phyloP scores from a whole-genome alignment of 1,140 invertebrate species.

The Triops longicaudatus region DNA sequence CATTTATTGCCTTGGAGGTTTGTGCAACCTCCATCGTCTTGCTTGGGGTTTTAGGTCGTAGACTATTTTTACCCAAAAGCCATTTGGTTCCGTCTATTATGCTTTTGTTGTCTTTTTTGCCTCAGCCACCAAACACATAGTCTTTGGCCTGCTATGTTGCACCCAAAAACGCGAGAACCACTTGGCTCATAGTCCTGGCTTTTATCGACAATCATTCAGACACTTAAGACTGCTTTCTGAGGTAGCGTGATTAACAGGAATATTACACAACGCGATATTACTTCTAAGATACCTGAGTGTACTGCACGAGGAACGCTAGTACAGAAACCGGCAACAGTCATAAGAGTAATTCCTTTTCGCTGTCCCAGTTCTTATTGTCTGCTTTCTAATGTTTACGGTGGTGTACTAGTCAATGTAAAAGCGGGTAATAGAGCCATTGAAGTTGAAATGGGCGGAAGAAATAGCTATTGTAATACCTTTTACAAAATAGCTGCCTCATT shows the following conservation, averaged over 20 bases:
- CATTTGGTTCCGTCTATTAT: slow-evolving; percentile 12
- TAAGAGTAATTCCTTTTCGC: no score
- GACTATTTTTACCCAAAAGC: slow-evolving; percentile 12
- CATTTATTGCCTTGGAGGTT: slow-evolving; percentile 1
- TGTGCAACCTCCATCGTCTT: background rate
- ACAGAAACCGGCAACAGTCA: no score
- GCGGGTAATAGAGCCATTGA: no score
- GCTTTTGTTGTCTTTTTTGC: slow-evolving; percentile 15
- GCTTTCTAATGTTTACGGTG: no score
- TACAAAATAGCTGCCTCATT: no score
- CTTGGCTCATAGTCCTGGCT: background rate
- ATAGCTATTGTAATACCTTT: no score
- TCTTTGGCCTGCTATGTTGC: slow-evolving; percentile 9
- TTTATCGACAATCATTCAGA: background rate
- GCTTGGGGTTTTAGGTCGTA: background rate
- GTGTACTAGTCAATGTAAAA: no score
- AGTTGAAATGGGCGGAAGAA: no score
- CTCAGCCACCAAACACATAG: slow-evolving; percentile 10
- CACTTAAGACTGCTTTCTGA: background rate
- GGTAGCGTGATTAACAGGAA: background rate
- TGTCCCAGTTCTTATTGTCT: no score
- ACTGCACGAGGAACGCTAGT: no score
- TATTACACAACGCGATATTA: background rate
- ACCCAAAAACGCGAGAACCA: background rate
- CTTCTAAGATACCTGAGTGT: background rate